A percentile compares a stretch with the other conserved stretches of the same genome.
These are phyloP conservation scores for Dryobota labecula DNA, from an alignment of 2,888 invertebrate species.

Conservation along the genomic window DNA sequence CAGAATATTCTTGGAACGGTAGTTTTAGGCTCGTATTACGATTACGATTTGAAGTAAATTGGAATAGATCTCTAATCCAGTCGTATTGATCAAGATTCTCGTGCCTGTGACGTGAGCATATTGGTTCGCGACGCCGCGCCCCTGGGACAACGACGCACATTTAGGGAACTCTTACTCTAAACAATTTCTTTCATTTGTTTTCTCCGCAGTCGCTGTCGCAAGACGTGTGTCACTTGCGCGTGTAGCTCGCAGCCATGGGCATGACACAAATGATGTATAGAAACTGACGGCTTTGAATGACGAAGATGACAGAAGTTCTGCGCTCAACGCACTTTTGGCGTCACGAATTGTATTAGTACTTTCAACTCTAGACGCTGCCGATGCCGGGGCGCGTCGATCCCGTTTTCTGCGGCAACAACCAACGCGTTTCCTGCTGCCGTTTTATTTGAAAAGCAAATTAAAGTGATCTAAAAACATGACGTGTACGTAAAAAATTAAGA, in stretches of 20 bases:
- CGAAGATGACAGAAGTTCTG: neutral
- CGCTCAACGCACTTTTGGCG: neutral
- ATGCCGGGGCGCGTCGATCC: neutral
- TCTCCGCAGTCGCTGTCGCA: neutral
- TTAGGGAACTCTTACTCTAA: too few relatives aligned
- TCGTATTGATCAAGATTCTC: too few relatives aligned
- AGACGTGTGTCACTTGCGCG: too few relatives aligned
- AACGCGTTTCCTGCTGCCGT: neutral
- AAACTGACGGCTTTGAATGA: neutral
- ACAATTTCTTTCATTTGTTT: neutral
- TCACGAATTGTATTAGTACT: neutral
- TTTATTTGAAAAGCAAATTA: conserved; percentile 16
- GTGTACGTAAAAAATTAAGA: conserved; percentile 14
- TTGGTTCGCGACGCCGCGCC: too few relatives aligned
- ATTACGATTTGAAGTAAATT: too few relatives aligned
- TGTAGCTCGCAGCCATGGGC: neutral
- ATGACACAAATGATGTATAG: neutral
- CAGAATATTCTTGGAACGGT: too few relatives aligned
- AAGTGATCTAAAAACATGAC: conserved; percentile 10
- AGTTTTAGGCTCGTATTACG: too few relatives aligned
- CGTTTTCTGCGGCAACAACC: neutral
- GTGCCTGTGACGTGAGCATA: too few relatives aligned
- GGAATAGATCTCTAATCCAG: too few relatives aligned
- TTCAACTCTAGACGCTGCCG: neutral
- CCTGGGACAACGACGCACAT: too few relatives aligned